Base-by-base conservation (phyloP, 2,797 vertebrate genomes). In the Cyclopterus lumpus region DNA sequence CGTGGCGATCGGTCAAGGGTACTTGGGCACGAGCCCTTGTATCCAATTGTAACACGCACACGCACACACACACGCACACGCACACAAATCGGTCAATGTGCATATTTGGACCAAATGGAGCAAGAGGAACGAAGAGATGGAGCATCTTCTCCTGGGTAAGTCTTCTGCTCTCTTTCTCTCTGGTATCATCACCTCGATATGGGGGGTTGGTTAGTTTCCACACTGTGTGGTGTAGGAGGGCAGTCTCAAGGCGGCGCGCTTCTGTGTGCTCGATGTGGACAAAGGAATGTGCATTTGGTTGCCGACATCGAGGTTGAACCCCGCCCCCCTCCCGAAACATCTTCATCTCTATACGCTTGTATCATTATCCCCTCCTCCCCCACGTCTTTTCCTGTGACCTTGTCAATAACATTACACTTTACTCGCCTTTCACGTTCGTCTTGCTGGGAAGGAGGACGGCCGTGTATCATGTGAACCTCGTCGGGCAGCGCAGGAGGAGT, bases 81-180 rank as follows among this genome's bases (percentile, higher is more conserved):
- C 42, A 68, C 28, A 67, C 38, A 51, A 15, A 60, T 42, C 76
- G 66, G 77, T 83, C 77, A 71, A 58, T 24, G 75, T 80, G 34
- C 69, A 77, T 76, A 76, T 83, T 77, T 62, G 61, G 59, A 77
- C 36, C 49, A 87, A 91, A 83, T 86, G 49, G 84, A 90, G 87
- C 83, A 76, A 59, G 48, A 58, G 44, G 30, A 82, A 71, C 12
- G 22, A 4, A 42, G 54, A 74, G 36, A 84, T 70, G 7, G 58
- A 79, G 77, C 83, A 55, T 82, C 71, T 78, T 78, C 51, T 73
- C 2, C 0, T 7, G 5, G 40, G 57, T 61, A 10, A 49, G 22
- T 59, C 62, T 24, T 73, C 59, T 80, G 44, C 62, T 11, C 36
- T 55, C 60, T 49, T 80, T 81, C 63, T 61, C 67, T 48, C 44